Evolutionary conservation across 2,797 vertebrate species (phyloP).

Genomic region (Caiman crocodilus): DNA sequence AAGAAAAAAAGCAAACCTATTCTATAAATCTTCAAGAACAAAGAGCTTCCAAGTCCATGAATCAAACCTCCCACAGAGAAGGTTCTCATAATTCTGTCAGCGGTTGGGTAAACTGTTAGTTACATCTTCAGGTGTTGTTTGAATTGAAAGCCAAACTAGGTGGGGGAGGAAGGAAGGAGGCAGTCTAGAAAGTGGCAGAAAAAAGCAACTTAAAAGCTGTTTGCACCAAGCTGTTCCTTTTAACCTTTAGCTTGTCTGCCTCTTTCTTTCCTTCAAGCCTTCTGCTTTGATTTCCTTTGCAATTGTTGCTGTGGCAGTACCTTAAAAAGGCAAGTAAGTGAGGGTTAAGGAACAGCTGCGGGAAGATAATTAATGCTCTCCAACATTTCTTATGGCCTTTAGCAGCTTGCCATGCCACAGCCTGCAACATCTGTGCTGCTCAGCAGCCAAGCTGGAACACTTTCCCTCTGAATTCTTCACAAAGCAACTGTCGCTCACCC

Average conservation of each 20-base stretch:
- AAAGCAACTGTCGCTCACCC: slow-evolving; percentile 63
- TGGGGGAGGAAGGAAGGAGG: background rate
- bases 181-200: background rate
- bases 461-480: slow-evolving; percentile 47
- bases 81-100: background rate
- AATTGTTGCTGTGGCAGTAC: slow-evolving; percentile 69
- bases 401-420: slow-evolving; percentile 76
- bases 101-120: slow-evolving; percentile 3
- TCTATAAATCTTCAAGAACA: background rate
- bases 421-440: slow-evolving; percentile 81
- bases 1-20: background rate
- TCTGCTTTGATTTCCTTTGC: slow-evolving; percentile 59
- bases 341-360: slow-evolving; percentile 79
- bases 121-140: background rate
- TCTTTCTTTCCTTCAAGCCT: slow-evolving; percentile 50
- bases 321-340: background rate
- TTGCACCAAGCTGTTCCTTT: slow-evolving; percentile 4
- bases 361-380: slow-evolving; percentile 80
- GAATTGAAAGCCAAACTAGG: rapidly evolving
- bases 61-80: background rate
- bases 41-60: background rate
- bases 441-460: slow-evolving; percentile 77
- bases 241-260: slow-evolving; percentile 66
- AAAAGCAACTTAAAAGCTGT: slow-evolving; percentile 26
- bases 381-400: slow-evolving; percentile 78